Evolutionary conservation across 2,888 invertebrate species (phyloP), one percentile per base, ranked within the genome.

Genomic region (Fabriciana adippe): DNA sequence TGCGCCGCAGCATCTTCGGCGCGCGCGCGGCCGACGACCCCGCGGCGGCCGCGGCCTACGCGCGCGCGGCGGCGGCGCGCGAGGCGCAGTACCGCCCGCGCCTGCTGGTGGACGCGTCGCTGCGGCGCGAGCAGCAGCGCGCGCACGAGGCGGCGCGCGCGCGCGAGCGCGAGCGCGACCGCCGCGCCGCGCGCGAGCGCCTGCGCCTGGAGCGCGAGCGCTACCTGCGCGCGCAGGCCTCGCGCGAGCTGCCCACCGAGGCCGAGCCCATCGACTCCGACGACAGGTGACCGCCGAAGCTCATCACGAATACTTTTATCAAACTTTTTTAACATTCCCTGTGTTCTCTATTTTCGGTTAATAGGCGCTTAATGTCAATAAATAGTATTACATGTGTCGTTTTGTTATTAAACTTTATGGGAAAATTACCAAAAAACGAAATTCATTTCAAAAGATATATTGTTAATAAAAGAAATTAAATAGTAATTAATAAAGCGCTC

Each of bases 51-150:
- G 81, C 79, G 60, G 83, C 81, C 66, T 73, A 55, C 78, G 74
- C 64, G 86, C 78, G 71, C 76, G 73, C 87, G 94, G 73, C 94
- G 95, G 61, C 50, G 14, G 50, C 96, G 84, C 94, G 96, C 60
- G 98, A 98, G 82, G 97, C 96, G 80, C 94, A 95, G 81, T 97
- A 98, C 88, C 95, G 94, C 85, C 98, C 98, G 64, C 95, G 96
- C 13, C 94, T 97, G 74, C 93, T 97, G 65, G 95, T 97, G 74
- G 95, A 95, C 86, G 95, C 94, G 8, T 94, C 94, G 79, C 88
- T 94, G 81, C 94, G 94, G 79, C 92, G 91, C 72, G 92, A 93
- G 78, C 93, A 93, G 80, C 94, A 95, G 77, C 92, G 94, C 62
- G 94, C 94, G 83, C 90, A 93, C 55, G 94, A 94, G 82, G 86